Evolutionary conservation across 1,140 invertebrate genomes (phyloP), one percentile per base, ranked within the genome.

Genomic region (Scaptomyza pallida): DNA sequence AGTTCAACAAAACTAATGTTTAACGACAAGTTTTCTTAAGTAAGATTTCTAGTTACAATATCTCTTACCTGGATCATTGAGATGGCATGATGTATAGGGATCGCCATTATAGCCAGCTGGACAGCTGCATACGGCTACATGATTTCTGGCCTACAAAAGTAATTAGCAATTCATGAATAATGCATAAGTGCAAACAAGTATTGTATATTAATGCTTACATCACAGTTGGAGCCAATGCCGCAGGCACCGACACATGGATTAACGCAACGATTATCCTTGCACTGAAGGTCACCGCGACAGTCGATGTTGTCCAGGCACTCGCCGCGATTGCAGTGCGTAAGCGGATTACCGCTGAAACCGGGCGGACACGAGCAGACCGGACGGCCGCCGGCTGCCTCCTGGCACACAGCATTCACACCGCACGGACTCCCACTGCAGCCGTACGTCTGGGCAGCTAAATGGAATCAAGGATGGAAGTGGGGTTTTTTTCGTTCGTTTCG

Each of bases 81-180:
- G 91, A 88, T 93, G 92, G 89, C 95, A 95, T 35, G 92, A 79
- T 10, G 91, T 91, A 78, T 97, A 93, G 4, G 97, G 96, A 92
- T 97, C 95, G n/a, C 97, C 97, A 23, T 95, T 94, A 89, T 95
- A 96, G 9, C 96, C 97, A 40, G 95, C 92, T 0, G 96, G 95
- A 89, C 97, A 98, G 6, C 95, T 94, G 85, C 97, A 98, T 0
- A 97, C 95, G 2, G 96, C 96, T 21, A 96, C 93, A 72, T 97
- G 96, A 75, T 96, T 94, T 55, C 95, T 93, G 0, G 94, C 94
- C 95, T 92, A 78, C 72, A 75, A 92, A 86, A 47, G 4, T 10
- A 61, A 15, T 15, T 19, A 21, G n/a, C n/a, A n/a, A n/a, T n/a
- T n/a, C n/a, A n/a, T 26, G 3, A 5, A 3, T 26, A 6, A 0